These are phyloP conservation scores for Cercopithecus mona DNA, from an alignment of 2,113 vertebrate species.

Conservation along the genomic window DNA sequence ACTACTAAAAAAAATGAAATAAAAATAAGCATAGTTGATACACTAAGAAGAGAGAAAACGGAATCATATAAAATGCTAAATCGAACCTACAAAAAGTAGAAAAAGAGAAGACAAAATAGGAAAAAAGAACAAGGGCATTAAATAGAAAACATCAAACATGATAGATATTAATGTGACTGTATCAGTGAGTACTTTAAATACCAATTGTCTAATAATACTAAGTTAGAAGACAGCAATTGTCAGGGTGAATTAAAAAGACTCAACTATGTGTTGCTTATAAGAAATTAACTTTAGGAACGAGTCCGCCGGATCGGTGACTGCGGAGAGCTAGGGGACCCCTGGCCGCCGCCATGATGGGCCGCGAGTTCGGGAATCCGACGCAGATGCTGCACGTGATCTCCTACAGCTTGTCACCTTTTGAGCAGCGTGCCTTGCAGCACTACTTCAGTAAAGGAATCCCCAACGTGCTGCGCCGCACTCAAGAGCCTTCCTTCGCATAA, in stretches of 20 bases:
- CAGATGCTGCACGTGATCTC: constrained; percentile 89
- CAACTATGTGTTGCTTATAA: no score
- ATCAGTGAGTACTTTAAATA: neutral
- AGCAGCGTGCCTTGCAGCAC: constrained; percentile 92
- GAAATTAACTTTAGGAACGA: no score
- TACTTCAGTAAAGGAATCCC: constrained; percentile 89
- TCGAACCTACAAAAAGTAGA: neutral
- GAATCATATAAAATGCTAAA: no score
- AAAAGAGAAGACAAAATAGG: neutral
- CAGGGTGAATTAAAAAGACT: no score
- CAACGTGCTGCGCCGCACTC: constrained; percentile 89
- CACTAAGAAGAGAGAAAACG: neutral
- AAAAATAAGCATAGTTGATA: neutral
- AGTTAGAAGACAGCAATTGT: no score
- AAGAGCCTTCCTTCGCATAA: constrained; percentile 84
- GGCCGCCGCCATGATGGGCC: no score
- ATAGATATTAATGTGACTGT: neutral
- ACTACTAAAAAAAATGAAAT: neutral
- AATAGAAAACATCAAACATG: neutral
- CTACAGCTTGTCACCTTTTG: constrained; percentile 95
- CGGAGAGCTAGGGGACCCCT: no score
- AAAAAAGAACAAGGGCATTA: neutral
- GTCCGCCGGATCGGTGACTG: no score
- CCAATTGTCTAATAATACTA: no score
- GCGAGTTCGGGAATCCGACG: no score